These are phyloP conservation scores for Dreissena rostriformis DNA, from an alignment of 1,140 invertebrate species.

Conservation along the genomic window DNA sequence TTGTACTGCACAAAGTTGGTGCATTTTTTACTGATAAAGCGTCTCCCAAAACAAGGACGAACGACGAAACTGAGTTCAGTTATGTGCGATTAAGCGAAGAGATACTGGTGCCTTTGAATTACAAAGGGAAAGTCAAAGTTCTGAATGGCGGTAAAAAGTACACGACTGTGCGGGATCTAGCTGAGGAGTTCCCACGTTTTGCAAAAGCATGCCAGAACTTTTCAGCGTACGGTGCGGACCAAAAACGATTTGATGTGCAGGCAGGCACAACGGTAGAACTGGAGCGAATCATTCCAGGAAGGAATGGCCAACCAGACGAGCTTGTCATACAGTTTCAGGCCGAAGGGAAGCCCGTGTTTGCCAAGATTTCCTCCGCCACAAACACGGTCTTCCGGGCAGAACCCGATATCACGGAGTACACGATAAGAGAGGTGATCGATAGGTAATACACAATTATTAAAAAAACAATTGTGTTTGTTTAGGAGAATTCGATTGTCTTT, in stretches of 20 bases:
- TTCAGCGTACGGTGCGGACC: background rate
- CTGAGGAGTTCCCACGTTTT: slow-evolving; percentile 25
- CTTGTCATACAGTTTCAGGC: slow-evolving; percentile 16
- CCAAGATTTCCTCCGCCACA: background rate
- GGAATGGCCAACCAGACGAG: background rate
- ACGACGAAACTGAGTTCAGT: background rate
- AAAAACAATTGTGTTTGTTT: too few species aligned
- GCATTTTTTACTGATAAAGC: slow-evolving; percentile 13
- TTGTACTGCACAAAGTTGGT: slow-evolving; percentile 36
- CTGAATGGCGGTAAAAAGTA: background rate
- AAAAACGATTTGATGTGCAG: background rate
- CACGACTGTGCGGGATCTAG: slow-evolving; percentile 10
- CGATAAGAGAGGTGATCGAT: slow-evolving; percentile 33
- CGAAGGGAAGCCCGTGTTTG: background rate
- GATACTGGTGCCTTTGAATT: slow-evolving; percentile 44
- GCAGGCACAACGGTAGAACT: slow-evolving; percentile 36
- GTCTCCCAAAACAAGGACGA: background rate
- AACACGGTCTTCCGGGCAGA: slow-evolving; percentile 17
- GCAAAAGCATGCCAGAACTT: slow-evolving; percentile 15
- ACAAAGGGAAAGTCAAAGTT: slow-evolving; percentile 37
- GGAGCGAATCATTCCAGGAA: slow-evolving; percentile 28
- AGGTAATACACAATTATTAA: background rate
- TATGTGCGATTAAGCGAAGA: slow-evolving; percentile 1
- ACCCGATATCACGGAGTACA: slow-evolving; percentile 36
- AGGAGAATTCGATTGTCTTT: too few species aligned